Evolutionary conservation across 1,140 invertebrate species (phyloP).

Genomic region (Lasioglossum baleicum): DNA sequence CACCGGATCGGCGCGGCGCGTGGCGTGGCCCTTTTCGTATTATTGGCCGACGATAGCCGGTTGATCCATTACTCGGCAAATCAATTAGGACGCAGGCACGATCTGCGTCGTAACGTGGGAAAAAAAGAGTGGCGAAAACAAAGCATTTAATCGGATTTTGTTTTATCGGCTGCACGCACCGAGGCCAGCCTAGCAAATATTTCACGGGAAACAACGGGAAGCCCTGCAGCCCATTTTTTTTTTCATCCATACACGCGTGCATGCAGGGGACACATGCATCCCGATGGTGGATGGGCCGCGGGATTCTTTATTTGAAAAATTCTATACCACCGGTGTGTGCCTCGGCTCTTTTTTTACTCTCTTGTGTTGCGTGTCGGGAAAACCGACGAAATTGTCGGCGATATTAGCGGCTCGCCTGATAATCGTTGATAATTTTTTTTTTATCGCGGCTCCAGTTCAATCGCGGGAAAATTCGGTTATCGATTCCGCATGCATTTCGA

Average conservation of each 20-base stretch:
- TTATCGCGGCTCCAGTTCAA: background rate
- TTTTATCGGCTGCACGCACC: conserved; percentile 63
- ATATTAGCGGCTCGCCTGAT: conserved; percentile 35
- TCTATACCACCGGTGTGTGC: conserved; percentile 33
- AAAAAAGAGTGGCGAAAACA: conserved; percentile 63
- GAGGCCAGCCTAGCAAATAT: conserved; percentile 55
- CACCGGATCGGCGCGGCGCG: too few relatives aligned
- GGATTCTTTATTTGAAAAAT: conserved; percentile 58
- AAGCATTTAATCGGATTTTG: conserved; percentile 68
- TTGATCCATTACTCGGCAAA: conserved; percentile 66
- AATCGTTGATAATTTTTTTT: background rate
- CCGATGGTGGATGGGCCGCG: conserved; percentile 19
- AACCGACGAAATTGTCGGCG: conserved; percentile 25
- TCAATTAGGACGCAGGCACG: conserved; percentile 58
- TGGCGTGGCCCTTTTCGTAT: background rate
- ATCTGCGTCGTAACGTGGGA: conserved; percentile 42
- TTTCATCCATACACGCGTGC: too few relatives aligned
- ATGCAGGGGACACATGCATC: background rate
- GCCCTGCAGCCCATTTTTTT: conserved; percentile 2
- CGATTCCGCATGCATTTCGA: background rate
- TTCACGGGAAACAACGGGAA: conserved; percentile 58
- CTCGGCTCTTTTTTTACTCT: conserved; percentile 6
- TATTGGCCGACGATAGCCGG: conserved; percentile 24
- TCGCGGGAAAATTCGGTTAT: background rate
- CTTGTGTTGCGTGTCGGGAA: background rate